Evolutionary conservation across 2,888 invertebrate genomes (phyloP), one percentile per base, ranked within the genome.

Genomic region (Carterocephalus palaemon): DNA sequence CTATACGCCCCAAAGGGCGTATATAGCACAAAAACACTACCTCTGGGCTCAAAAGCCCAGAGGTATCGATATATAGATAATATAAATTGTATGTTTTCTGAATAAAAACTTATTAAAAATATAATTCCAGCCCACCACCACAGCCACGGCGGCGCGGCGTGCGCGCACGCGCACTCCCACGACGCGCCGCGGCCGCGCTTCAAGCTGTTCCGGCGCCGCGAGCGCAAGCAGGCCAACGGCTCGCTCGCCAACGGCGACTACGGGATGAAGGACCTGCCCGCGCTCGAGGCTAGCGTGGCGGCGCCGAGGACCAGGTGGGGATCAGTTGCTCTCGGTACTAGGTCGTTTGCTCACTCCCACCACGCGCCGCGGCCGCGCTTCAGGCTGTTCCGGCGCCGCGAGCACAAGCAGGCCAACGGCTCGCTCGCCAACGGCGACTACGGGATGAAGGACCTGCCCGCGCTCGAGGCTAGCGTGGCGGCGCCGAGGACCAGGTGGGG

Each of bases 91-190:
- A n/a, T n/a, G n/a, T n/a, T n/a, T n/a, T n/a, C n/a, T n/a, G n/a
- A n/a, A n/a, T n/a, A n/a, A n/a, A n/a, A n/a, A n/a, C n/a, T n/a
- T n/a, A n/a, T n/a, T n/a, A n/a, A n/a, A n/a, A n/a, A n/a, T n/a
- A n/a, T n/a, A n/a, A n/a, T n/a, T n/a, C n/a, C 59, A 85, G 85
- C 85, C 1, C 85, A 86, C 54, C 80, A 83, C 61, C 86, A 86
- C 70, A 58, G 67, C 1, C 86, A 85, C 71, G 84, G 85, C 45
- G 83, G 84, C 16, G 76, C 81, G 23, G 63, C 81, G 38, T 83
- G 83, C 49, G 32, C 69, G 1, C 72, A 75, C 61, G 20, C 63
- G 24, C 79, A 77, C 63, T 45, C 76, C 46, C 85, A 88, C 63
- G 67, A 82, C 64, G 60, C 64, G 49, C 52, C 64, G 40, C 49